Percentiles rank a stretch among this genome's conserved stretches.
These are phyloP conservation scores for Trachelus iudaicus DNA, from an alignment of 2,888 invertebrate species.

Conservation along the genomic window DNA sequence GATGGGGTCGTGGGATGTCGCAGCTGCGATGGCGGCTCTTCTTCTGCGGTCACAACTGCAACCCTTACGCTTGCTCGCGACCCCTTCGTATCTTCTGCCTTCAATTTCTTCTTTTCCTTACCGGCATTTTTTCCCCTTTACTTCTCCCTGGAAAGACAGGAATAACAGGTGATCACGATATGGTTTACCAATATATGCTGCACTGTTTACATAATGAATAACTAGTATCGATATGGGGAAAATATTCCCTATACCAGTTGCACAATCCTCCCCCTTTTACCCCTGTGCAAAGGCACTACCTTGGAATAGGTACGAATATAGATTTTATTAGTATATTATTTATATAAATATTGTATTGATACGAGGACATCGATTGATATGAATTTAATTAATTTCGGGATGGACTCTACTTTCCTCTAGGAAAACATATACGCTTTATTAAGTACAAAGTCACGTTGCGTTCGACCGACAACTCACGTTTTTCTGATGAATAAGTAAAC, in stretches of 20 bases:
- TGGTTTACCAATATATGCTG: slow-evolving; percentile 43
- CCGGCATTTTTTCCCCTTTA: slow-evolving; percentile 6
- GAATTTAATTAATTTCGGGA: neutral
- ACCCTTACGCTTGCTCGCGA: slow-evolving; percentile 6
- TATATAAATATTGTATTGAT: neutral
- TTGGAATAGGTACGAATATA: neutral
- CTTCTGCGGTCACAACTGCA: slow-evolving; percentile 4
- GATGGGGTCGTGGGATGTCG: slow-evolving; percentile 58
- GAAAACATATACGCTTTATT: neutral
- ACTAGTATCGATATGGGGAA: slow-evolving; percentile 11
- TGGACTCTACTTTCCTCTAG: neutral
- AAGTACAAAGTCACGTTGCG: neutral
- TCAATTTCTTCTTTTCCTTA: slow-evolving; percentile 12
- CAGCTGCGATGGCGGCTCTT: slow-evolving; percentile 47
- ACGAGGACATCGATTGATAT: neutral
- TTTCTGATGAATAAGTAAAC: neutral
- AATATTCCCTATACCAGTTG: neutral
- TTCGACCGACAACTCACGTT: neutral
- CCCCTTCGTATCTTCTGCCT: slow-evolving; percentile 8
- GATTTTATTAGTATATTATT: neutral
- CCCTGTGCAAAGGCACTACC: neutral
- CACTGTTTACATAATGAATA: slow-evolving; percentile 38
- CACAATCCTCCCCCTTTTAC: neutral
- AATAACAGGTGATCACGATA: slow-evolving; percentile 42
- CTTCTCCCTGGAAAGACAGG: slow-evolving; percentile 37